Evolutionary conservation across 2,888 invertebrate genomes (phyloP).

Genomic region (Perizoma flavofasciatum): DNA sequence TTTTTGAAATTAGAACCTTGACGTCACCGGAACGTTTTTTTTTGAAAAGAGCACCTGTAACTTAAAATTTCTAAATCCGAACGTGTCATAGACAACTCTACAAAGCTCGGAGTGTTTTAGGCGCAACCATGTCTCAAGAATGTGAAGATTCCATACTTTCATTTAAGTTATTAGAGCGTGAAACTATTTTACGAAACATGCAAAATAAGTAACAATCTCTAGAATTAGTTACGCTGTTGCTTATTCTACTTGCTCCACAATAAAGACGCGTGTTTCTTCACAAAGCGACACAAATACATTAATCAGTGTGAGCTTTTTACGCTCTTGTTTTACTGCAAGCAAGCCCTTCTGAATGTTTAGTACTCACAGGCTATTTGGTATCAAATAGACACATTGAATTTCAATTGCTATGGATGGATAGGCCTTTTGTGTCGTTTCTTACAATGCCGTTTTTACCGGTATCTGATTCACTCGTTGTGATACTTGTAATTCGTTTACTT

Average conservation of each 20-base stretch:
- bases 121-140: conserved; percentile 27
- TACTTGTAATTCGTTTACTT: conserved; percentile 21
- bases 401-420: conserved; percentile 22
- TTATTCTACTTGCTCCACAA: conserved; percentile 73
- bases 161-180: conserved; percentile 80
- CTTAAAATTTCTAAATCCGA: conserved; percentile 36
- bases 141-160: conserved; percentile 73
- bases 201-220: conserved; percentile 83
- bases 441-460: conserved; percentile 19
- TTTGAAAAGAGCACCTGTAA: conserved; percentile 56
- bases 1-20: conserved; percentile 71
- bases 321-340: conserved; percentile 24
- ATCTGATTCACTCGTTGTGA: conserved; percentile 25
- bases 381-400: conserved; percentile 27
- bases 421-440: conserved; percentile 23
- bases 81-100: conserved; percentile 25
- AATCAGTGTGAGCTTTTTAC: conserved; percentile 57
- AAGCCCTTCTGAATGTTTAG: conserved; percentile 21
- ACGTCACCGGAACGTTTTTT: conserved; percentile 70
- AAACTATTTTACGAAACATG: conserved; percentile 82
- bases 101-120: conserved; percentile 26
- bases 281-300: conserved; percentile 70
- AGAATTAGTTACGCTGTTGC: conserved; percentile 81
- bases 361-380: conserved; percentile 12
- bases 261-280: conserved; percentile 74